Percentiles rank a stretch among this genome's conserved stretches.
Conservation (phyloP, 2,113 vertebrate species). For the Coracopsis vasa region DNA sequence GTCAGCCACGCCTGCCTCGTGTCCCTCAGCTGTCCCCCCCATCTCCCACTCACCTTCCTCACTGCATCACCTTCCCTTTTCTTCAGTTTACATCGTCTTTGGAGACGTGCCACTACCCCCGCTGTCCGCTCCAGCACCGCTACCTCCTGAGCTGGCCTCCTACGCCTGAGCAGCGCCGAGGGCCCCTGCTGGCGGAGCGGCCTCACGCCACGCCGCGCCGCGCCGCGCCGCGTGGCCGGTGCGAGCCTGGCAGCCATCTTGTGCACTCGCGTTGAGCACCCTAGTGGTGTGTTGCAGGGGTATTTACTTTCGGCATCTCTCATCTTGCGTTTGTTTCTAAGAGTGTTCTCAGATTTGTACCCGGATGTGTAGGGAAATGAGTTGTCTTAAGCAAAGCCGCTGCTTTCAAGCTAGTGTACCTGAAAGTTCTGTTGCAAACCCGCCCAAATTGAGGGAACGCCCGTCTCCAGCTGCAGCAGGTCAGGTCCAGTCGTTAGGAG, state of each 20-base stretch:
- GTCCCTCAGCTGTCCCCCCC: not conserved
- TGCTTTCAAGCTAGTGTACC: not conserved
- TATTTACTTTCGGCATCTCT: not conserved
- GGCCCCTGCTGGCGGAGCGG: fast-evolving
- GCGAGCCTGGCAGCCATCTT: not conserved
- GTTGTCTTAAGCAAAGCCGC: not conserved
- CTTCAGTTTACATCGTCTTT: not conserved
- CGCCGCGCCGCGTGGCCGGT: too few species aligned
- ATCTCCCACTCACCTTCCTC: not conserved
- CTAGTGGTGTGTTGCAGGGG: too few species aligned
- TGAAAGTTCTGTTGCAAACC: not conserved
- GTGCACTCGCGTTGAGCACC: fast-evolving
- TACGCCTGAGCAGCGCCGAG: fast-evolving
- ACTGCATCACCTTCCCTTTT: not conserved
- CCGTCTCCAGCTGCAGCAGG: not conserved
- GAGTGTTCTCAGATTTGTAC: not conserved
- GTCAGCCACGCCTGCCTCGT: too few species aligned
- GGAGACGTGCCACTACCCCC: not conserved
- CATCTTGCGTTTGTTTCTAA: not conserved
- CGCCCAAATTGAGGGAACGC: fast-evolving
- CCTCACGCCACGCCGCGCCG: not conserved
- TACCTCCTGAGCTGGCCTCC: fast-evolving
- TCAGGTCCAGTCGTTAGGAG: too few species aligned
- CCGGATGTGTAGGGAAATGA: fast-evolving
- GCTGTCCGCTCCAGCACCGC: fast-evolving